Conservation (phyloP, 2,888 invertebrate genomes). For the Hanleya hanleyi region DNA sequence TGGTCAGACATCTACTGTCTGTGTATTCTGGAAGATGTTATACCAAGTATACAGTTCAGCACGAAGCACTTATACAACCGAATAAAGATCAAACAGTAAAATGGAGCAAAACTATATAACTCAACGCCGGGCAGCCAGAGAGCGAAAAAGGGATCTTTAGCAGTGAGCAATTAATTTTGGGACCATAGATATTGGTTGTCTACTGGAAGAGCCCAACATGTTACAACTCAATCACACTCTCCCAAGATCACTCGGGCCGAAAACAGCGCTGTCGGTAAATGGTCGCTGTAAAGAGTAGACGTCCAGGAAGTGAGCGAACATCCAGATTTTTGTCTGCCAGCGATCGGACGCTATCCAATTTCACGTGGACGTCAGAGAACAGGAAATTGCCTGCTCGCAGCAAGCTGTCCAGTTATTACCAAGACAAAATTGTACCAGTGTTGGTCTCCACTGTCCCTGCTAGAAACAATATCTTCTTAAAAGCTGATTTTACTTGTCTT, state of each 20-base stretch:
- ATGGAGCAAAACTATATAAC: neutral
- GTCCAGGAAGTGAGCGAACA: neutral
- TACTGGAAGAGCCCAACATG: neutral
- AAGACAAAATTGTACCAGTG: no score
- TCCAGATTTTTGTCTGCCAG: neutral
- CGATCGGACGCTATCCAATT: neutral
- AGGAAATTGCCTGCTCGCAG: neutral
- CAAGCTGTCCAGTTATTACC: no score
- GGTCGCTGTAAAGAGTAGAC: neutral
- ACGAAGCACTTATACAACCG: neutral
- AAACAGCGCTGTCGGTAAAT: neutral
- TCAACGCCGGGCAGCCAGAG: neutral
- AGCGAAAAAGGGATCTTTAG: neutral
- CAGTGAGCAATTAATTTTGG: neutral
- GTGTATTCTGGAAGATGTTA: neutral
- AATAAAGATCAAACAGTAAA: neutral
- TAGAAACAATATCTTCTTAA: no score
- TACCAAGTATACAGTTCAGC: neutral
- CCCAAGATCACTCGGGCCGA: neutral
- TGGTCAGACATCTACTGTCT: neutral
- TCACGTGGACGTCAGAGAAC: neutral
- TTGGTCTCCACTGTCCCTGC: no score
- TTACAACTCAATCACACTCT: neutral
- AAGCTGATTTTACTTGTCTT: no score
- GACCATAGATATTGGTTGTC: neutral